Evolutionary conservation across 2,113 vertebrate genomes (phyloP).

Genomic region (Lepus europaeus): DNA sequence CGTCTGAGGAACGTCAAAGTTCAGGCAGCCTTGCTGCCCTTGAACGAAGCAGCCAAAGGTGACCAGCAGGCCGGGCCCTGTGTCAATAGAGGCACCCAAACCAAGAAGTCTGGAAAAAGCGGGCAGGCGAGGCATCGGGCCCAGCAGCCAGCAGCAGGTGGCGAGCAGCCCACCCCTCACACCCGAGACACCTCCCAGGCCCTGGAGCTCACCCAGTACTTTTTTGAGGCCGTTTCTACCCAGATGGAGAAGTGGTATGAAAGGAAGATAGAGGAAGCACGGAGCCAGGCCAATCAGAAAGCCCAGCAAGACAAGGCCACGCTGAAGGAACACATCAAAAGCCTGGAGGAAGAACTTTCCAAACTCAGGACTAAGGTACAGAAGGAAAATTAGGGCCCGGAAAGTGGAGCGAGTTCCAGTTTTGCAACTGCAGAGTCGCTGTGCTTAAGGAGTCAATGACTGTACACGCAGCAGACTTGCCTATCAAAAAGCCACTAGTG

Average conservation of each 20-base stretch:
- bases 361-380: constrained; percentile 91
- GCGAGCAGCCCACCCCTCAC: constrained; percentile 74
- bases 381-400: constrained; percentile 88
- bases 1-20: constrained; percentile 77
- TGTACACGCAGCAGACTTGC: not conserved
- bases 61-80: constrained; percentile 83
- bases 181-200: constrained; percentile 91
- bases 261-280: constrained; percentile 95
- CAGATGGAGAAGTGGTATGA: constrained; percentile 99
- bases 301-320: constrained; percentile 92
- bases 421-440: not conserved
- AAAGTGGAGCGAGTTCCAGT: not conserved
- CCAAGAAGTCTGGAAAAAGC: constrained; percentile 88
- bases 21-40: constrained; percentile 78
- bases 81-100: constrained; percentile 89
- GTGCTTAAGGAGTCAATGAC: not conserved
- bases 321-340: constrained; percentile 92
- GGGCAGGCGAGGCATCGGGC: constrained; percentile 86
- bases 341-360: constrained; percentile 94
- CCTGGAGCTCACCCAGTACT: constrained; percentile 96
- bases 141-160: constrained; percentile 49
- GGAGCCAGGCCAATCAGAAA: constrained; percentile 92
- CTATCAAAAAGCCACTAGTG: constrained; percentile 15
- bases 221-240: constrained; percentile 95
- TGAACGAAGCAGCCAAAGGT: constrained; percentile 83